A percentile compares a stretch with the other conserved stretches of the same genome.
Conservation (phyloP, 2,113 vertebrate species). For the Mobula birostris region DNA sequence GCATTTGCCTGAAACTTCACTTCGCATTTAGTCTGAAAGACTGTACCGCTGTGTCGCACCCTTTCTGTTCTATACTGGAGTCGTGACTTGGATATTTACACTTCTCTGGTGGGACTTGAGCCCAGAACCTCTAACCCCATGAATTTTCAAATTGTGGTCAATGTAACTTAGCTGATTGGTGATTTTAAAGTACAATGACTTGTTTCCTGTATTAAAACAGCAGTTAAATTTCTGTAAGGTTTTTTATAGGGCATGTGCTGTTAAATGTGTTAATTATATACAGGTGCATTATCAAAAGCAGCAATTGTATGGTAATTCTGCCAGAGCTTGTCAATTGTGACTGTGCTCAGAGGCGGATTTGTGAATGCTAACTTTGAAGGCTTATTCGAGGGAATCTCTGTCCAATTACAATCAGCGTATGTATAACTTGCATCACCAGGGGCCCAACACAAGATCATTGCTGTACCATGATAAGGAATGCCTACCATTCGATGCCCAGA, state of each 20-base stretch:
- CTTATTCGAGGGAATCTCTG: too few relatives aligned
- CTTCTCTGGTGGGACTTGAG: neutral
- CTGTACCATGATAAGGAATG: too few relatives aligned
- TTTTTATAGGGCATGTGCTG: too few relatives aligned
- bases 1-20: neutral
- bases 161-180: neutral
- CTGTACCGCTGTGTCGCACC: neutral
- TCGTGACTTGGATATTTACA: too few relatives aligned
- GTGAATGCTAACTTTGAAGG: too few relatives aligned
- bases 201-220: neutral
- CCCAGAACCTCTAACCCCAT: neutral
- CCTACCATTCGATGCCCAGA: too few relatives aligned
- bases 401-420: too few relatives aligned
- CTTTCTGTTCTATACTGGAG: neutral
- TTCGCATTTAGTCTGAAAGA: neutral
- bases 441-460: too few relatives aligned
- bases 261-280: too few relatives aligned
- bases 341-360: neutral
- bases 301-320: neutral
- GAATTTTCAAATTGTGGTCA: neutral
- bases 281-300: too few relatives aligned
- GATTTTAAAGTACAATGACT: neutral
- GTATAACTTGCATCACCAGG: too few relatives aligned
- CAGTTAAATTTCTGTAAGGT: too few relatives aligned
- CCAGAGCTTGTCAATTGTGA: neutral